Base-by-base conservation (phyloP, 2,888 invertebrate genomes). In the Venusia cambrica region DNA sequence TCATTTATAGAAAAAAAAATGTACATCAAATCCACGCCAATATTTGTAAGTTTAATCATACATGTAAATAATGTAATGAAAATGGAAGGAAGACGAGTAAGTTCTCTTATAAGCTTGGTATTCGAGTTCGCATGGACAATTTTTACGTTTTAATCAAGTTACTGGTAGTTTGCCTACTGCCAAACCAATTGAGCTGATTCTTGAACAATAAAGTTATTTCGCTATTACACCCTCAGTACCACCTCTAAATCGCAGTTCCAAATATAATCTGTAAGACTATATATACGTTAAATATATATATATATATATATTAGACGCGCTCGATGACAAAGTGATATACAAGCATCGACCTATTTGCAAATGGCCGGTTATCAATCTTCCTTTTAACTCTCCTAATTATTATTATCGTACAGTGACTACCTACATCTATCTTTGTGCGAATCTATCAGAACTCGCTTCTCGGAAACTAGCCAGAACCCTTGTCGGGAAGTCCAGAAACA, bases 401-500 rank as follows among this genome's bases (percentile, higher is more conserved):
- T 41, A 38, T n/a, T 51, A 42, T 51, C 38, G 36, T 42, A 39
- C 43, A 16, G 42, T 38, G 42, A 45, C 39, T 42, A 36, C 35
- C 29, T 24, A 38, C 32, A n/a, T 44, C 18, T 29, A 37, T 46
- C 34, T 38, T 20, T 33, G 34, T 29, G 28, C 29, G 11, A 32
- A 44, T 41, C 29, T 39, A 32, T 34, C 34, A 19, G 45, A 36
- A 53, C 29, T n/a, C 25, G 40, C 46, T 76, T 76, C 79, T 68
- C 48, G 50, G 76, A 75, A 81, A 62, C 61, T 51, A 51, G 67
- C 57, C 64, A 67, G 65, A 68, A 62, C 61, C 60, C 57, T 49
- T 43, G 62, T 53, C 64, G 63, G 64, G 64, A 71, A 69, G 64
- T 48, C 54, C 48, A 56, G 58, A 63, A 53, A 55, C 52, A 46